Evolutionary conservation across 2,113 vertebrate species (phyloP), one percentile per base, ranked within the genome.

Genomic region (Nesogale talazaci): DNA sequence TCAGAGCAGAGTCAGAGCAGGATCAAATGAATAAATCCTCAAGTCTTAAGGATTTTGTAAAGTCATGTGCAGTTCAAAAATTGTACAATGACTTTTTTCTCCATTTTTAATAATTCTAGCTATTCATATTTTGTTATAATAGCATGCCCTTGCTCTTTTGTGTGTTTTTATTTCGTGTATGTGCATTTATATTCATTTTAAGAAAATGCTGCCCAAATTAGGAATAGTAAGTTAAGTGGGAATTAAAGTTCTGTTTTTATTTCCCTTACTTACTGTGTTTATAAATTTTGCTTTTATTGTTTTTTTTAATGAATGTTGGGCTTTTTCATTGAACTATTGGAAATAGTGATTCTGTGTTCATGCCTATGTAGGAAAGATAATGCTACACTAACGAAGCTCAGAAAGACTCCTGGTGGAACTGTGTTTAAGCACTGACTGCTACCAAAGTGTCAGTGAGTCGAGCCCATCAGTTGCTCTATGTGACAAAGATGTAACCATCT

Each of bases 1-100:
- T 94, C 19, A 1, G 23, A 83, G 77, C 23, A 91, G 56, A 94
- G 65, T 10, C 63, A 56, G 8, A 75, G 72, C 20, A 86, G 40
- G 38, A 72, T 34, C 56, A 52, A 72, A 38, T 31, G 3, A 67
- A 69, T 61, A 92, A 91, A 91, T 84, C 77, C 46, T 89, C 31
- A 81, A 63, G n/a, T 65, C 12, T 25, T 69, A 27, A 8, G 38
- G 74, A 92, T 93, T 91, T 92, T 31, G 36, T 76, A 94, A 80
- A 88, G 59, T 29, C 83, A 81, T 83, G 56, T 69, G 29, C 20
- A 88, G 27, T 75, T 89, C 19, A 74, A 59, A 91, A 72, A 72
- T 5, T 83, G 14, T 42, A 34, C 22, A 87, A 63, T 91, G 31
- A 0, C 34, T 36, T 6, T 70, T 81, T 78, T 46, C 38, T 88